phyloP scores from a whole-genome alignment of 2,113 vertebrate genomes.

The Mus pahari region DNA sequence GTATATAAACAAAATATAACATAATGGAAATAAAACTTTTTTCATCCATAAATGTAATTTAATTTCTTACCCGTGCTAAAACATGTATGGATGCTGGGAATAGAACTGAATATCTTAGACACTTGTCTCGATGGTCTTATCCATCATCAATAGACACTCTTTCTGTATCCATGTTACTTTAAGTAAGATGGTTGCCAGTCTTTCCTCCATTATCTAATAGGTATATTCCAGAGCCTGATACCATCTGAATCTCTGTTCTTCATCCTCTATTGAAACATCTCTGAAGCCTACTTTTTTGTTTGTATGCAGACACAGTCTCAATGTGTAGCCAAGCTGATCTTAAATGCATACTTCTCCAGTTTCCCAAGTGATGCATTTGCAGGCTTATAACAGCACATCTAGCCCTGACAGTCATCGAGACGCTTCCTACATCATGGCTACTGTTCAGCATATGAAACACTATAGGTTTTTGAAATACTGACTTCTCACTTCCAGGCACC shows the following conservation, averaged over 20 bases:
- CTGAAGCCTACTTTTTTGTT: background rate
- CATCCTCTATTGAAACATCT: background rate
- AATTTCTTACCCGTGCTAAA: background rate
- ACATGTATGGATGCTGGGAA: background rate
- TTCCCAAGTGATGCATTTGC: background rate
- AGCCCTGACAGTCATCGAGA: background rate
- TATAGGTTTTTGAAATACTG: background rate
- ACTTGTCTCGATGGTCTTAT: background rate
- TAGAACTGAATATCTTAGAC: background rate
- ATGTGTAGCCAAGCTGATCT: background rate
- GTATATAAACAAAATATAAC: background rate
- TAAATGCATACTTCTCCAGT: no score
- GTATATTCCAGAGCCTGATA: background rate
- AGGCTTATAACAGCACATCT: background rate
- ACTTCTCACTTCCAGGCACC: background rate
- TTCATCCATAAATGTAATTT: background rate
- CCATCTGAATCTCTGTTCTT: background rate
- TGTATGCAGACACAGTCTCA: background rate
- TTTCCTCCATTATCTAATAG: background rate
- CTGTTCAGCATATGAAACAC: background rate
- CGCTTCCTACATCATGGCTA: background rate
- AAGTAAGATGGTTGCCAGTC: background rate
- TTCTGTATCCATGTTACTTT: background rate
- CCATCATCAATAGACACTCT: background rate
- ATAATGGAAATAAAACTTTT: background rate